phyloP scores from a whole-genome alignment of 1,140 invertebrate genomes.

The Archivesica marissinica region DNA sequence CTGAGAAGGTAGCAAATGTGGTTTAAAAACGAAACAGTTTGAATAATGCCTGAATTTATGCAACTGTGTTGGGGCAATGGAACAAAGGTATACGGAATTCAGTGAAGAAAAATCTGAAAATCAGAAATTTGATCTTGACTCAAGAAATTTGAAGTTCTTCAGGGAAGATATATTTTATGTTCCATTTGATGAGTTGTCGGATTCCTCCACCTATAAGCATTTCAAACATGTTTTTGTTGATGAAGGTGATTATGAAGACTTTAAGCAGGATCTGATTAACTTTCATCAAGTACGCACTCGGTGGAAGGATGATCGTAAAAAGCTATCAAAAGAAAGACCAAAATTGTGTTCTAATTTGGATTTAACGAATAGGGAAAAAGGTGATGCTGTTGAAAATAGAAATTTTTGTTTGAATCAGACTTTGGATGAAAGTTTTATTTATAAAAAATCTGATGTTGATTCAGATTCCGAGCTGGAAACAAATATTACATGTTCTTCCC shows the following conservation, averaged over 20 bases:
- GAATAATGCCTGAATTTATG: constrained; percentile 37
- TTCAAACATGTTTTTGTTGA: constrained; percentile 76
- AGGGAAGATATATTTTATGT: constrained; percentile 73
- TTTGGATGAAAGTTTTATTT: background rate
- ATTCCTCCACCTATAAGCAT: constrained; percentile 68
- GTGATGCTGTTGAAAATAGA: background rate
- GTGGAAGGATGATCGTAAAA: constrained; percentile 54
- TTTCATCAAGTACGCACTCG: constrained; percentile 63
- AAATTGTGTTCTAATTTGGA: constrained; percentile 14
- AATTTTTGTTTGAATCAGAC: background rate
- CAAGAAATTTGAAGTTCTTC: constrained; percentile 66
- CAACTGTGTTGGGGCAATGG: constrained; percentile 57
- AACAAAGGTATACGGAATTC: constrained; percentile 49
- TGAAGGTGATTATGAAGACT: constrained; percentile 81
- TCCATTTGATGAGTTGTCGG: constrained; percentile 70
- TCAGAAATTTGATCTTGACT: constrained; percentile 57
- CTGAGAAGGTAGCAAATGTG: background rate
- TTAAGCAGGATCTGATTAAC: constrained; percentile 77
- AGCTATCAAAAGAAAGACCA: constrained; percentile 52
- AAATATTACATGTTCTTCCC: background rate
- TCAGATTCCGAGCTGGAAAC: background rate
- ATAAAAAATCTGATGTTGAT: constrained; percentile 2
- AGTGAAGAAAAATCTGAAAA: constrained; percentile 51
- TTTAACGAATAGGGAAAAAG: background rate
- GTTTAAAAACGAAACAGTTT: background rate